Conservation (phyloP, 2,797 vertebrate genomes). For the Aldrovandia affinis region DNA sequence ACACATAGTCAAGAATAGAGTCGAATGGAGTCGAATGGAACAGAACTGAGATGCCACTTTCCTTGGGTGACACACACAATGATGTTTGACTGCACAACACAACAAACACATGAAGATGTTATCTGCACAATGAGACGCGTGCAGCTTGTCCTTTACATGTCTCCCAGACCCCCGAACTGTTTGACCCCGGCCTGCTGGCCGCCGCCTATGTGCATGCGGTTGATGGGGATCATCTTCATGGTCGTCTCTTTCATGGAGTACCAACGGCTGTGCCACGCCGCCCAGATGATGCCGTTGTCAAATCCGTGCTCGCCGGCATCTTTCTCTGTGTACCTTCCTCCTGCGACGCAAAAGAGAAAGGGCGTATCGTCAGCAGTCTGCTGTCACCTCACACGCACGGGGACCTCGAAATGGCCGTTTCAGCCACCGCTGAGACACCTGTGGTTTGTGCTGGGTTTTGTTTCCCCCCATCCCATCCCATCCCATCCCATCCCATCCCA, state of each 20-base stretch:
- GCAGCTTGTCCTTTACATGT: slow-evolving; percentile 31
- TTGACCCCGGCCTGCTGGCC: slow-evolving; percentile 78
- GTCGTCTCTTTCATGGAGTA: slow-evolving; percentile 92
- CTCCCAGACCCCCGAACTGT: slow-evolving; percentile 60
- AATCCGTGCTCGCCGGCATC: slow-evolving; percentile 72
- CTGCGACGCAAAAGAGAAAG: slow-evolving; percentile 62
- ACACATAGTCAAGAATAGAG: not conserved
- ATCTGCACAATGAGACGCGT: not conserved
- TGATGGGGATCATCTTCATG: slow-evolving; percentile 94
- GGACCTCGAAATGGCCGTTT: not conserved
- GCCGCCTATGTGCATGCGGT: slow-evolving; percentile 56
- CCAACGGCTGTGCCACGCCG: slow-evolving; percentile 89
- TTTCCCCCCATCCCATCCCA: too few species aligned
- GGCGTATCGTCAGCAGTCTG: not conserved
- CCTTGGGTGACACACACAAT: not conserved
- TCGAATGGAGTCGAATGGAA: not conserved
- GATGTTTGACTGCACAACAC: not conserved
- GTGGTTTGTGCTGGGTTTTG: not conserved
- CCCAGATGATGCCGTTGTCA: slow-evolving; percentile 95
- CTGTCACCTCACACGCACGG: not conserved
- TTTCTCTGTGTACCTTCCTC: slow-evolving; percentile 81
- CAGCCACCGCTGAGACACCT: not conserved
- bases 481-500: too few species aligned
- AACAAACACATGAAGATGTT: not conserved
- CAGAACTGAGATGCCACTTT: not conserved